phyloP scores from a whole-genome alignment of 2,888 invertebrate species.

The Amphipoea oculea region DNA sequence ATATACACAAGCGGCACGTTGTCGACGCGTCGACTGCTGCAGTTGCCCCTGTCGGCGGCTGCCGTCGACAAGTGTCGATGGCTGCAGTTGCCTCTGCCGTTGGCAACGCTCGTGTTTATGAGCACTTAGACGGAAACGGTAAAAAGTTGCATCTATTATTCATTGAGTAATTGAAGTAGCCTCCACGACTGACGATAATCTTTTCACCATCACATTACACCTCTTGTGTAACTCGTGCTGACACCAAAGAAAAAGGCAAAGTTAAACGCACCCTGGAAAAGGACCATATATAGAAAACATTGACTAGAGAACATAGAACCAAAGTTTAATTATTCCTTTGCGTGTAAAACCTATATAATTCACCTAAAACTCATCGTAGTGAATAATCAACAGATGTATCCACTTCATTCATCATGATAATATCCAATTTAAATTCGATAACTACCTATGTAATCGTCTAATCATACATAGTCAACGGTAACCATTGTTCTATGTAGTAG shows the following conservation, averaged over 20 bases:
- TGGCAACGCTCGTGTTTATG: neutral
- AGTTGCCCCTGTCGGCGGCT: no score
- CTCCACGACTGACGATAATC: neutral
- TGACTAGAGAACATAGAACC: neutral
- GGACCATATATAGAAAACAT: neutral
- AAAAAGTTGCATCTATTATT: neutral
- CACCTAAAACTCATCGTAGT: conserved; percentile 25
- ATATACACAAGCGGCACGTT: no score
- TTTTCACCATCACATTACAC: no score
- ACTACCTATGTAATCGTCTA: conserved; percentile 10
- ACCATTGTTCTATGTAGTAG: neutral
- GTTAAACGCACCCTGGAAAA: neutral
- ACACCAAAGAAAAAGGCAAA: neutral
- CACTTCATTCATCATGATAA: conserved; percentile 35
- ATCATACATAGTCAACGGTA: neutral
- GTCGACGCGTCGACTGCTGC: no score
- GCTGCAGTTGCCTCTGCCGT: neutral
- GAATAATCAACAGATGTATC: conserved; percentile 28
- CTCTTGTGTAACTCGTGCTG: neutral
- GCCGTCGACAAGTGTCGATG: neutral
- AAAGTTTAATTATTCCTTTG: neutral
- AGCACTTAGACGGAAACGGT: neutral
- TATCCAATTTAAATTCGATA: conserved; percentile 42
- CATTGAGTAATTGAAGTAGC: neutral
- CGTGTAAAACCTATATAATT: conserved; percentile 40